Conservation (phyloP, 1,140 invertebrate genomes). For the Rhynchophorus ferrugineus region DNA sequence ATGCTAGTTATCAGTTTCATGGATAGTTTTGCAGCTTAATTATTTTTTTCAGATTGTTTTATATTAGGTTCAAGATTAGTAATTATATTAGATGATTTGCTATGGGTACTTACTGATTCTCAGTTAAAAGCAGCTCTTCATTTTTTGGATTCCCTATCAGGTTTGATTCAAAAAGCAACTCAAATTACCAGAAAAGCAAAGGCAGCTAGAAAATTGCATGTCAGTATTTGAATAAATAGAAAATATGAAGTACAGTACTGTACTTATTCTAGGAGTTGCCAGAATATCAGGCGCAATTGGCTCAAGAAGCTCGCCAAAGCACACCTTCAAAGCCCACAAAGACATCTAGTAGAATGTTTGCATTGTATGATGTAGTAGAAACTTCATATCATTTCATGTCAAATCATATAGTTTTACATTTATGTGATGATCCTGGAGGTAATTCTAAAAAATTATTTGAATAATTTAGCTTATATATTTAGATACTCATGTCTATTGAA, state of each 20-base stretch:
- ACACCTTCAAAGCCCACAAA: conserved; percentile 17
- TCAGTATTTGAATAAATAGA: conserved; percentile 36
- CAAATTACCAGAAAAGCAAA: conserved; percentile 77
- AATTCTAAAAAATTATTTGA: conserved; percentile 35
- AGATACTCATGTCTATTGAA: not conserved
- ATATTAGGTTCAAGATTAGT: conserved; percentile 87
- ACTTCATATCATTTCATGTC: conserved; percentile 96
- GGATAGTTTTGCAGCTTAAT: too few species aligned
- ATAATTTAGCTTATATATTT: not conserved
- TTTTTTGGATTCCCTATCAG: conserved; percentile 85
- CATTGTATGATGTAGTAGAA: conserved; percentile 87
- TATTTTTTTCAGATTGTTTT: conserved; percentile 70
- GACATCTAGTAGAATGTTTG: conserved; percentile 62
- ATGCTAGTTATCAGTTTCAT: not conserved
- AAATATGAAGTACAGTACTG: not conserved
- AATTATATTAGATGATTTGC: conserved; percentile 87
- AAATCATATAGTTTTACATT: conserved; percentile 89
- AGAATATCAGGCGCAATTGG: conserved; percentile 71
- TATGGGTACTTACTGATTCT: conserved; percentile 97
- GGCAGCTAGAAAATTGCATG: conserved; percentile 82
- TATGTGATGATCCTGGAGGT: conserved; percentile 93
- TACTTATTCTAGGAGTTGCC: conserved; percentile 53
- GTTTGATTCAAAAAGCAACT: conserved; percentile 76
- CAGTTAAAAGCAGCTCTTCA: conserved; percentile 91
- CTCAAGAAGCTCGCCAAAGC: conserved; percentile 50